These are phyloP conservation scores for Melitaea athalia DNA, from an alignment of 2,888 invertebrate genomes.

Conservation along the genomic window DNA sequence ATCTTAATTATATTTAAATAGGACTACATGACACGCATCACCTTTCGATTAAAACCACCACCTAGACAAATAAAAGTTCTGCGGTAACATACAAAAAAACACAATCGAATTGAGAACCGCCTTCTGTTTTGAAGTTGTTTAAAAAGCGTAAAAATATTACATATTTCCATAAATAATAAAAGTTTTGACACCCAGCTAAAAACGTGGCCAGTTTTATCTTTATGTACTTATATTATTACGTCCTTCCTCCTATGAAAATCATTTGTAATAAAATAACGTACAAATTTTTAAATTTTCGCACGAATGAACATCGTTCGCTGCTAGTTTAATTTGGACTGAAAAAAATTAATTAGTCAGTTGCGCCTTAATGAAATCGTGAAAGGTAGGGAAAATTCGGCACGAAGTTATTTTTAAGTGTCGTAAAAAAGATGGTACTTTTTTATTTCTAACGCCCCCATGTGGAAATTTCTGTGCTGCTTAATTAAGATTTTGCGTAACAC, in stretches of 20 bases:
- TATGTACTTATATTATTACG: too few relatives aligned
- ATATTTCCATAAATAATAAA: too few relatives aligned
- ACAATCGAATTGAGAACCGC: too few relatives aligned
- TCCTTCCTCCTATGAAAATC: slow-evolving; percentile 49
- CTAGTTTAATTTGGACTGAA: slow-evolving; percentile 61
- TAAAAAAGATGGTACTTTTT: slow-evolving; percentile 49
- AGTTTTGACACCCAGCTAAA: too few relatives aligned
- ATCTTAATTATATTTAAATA: too few relatives aligned
- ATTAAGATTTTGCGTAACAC: slow-evolving; percentile 42
- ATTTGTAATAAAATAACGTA: slow-evolving; percentile 65
- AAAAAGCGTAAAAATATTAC: too few relatives aligned
- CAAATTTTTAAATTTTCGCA: slow-evolving; percentile 73
- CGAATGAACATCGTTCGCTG: slow-evolving; percentile 59
- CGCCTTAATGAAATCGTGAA: slow-evolving; percentile 58
- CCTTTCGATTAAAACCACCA: too few relatives aligned
- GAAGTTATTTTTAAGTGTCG: slow-evolving; percentile 50
- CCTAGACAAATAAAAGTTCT: too few relatives aligned
- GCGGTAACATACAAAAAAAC: too few relatives aligned
- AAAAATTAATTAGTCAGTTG: slow-evolving; percentile 72
- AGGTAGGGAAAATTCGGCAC: slow-evolving; percentile 48
- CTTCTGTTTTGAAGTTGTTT: too few relatives aligned
- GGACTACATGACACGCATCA: too few relatives aligned
- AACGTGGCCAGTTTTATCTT: too few relatives aligned
- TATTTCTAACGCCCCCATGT: slow-evolving; percentile 47
- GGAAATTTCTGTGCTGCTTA: slow-evolving; percentile 41